Percentiles rank a stretch among this genome's conserved stretches.
Evolutionary conservation across 2,888 invertebrate genomes (phyloP).

Genomic region (Synanthedon andrenaeformis): DNA sequence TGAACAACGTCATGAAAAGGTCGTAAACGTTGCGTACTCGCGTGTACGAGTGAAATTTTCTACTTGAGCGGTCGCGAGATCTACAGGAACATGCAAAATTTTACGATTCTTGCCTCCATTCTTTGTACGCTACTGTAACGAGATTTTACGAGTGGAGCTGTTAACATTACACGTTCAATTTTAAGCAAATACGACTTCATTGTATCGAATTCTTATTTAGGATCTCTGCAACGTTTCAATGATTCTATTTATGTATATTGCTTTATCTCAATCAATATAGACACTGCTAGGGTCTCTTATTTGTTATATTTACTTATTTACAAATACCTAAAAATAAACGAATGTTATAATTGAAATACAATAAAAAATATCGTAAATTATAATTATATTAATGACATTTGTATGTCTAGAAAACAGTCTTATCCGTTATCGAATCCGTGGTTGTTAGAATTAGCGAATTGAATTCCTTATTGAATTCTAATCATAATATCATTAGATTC

Average conservation of each 20-base stretch:
- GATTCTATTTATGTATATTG: neutral
- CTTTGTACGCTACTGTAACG: constrained; percentile 15
- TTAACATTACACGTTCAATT: constrained; percentile 12
- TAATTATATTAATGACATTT: no score
- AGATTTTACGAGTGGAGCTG: constrained; percentile 30
- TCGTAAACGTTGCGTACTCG: constrained; percentile 57
- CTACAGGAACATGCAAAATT: constrained; percentile 47
- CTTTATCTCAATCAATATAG: no score
- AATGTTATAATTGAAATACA: no score
- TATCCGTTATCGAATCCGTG: no score
- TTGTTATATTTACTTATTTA: no score
- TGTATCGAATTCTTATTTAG: neutral
- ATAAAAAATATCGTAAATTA: no score
- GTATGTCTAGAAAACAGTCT: no score
- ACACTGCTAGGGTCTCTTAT: no score
- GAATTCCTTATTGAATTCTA: no score
- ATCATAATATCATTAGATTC: no score
- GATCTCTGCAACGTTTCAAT: neutral
- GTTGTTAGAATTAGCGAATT: no score
- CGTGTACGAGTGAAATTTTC: constrained; percentile 51
- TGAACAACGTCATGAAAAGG: constrained; percentile 50
- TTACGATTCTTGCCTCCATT: constrained; percentile 38
- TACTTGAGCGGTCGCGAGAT: constrained; percentile 40
- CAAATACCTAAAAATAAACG: no score
- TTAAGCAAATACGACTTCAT: neutral